Evolutionary conservation across 2,888 invertebrate species (phyloP).

Genomic region (Harpalus rubripes): DNA sequence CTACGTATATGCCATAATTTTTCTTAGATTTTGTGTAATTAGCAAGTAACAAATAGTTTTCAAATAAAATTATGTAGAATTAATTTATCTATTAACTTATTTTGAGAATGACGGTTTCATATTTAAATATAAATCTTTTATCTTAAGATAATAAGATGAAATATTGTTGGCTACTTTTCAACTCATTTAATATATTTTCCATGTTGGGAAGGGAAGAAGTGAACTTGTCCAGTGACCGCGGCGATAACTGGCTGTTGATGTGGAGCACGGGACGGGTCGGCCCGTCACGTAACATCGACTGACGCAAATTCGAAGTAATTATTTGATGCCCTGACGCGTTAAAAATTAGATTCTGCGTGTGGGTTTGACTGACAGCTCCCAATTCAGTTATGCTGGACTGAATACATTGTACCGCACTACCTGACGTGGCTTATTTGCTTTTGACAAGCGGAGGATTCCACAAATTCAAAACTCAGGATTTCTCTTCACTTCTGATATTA

Average conservation of each 20-base stretch:
- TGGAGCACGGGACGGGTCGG: constrained; percentile 32
- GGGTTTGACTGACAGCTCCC: constrained; percentile 60
- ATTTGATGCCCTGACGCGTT: constrained; percentile 62
- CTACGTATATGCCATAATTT: too few species aligned
- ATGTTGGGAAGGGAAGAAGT: constrained; percentile 9
- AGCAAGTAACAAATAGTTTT: too few species aligned
- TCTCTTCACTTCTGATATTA: neutral
- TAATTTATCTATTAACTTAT: too few species aligned
- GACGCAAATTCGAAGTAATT: constrained; percentile 62
- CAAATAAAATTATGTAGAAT: too few species aligned
- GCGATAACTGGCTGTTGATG: constrained; percentile 53
- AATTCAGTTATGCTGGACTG: constrained; percentile 52
- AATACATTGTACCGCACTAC: constrained; percentile 43
- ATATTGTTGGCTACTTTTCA: too few species aligned
- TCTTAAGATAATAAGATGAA: too few species aligned
- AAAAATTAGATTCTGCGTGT: constrained; percentile 65
- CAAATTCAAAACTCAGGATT: neutral
- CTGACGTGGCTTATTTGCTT: constrained; percentile 48
- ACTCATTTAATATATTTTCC: neutral
- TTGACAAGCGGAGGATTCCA: constrained; percentile 5
- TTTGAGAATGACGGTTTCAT: too few species aligned
- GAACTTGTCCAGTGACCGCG: neutral
- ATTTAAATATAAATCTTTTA: too few species aligned
- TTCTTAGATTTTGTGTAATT: too few species aligned
- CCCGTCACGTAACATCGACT: constrained; percentile 49